phyloP scores from a whole-genome alignment of 2,113 vertebrate genomes.

The Sclerurus mexicanus region DNA sequence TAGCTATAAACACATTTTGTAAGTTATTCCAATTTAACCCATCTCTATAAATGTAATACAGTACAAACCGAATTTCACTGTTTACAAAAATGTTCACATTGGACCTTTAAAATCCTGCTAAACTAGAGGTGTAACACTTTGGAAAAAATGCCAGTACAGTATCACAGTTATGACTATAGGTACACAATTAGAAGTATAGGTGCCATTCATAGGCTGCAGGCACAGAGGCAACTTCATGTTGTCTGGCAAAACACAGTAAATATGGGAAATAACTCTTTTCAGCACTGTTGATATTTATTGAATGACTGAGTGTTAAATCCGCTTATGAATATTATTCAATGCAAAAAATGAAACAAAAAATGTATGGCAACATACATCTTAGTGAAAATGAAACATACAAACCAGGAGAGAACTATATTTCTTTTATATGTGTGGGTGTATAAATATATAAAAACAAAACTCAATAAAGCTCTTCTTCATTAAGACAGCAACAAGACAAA shows the following conservation, averaged over 20 bases:
- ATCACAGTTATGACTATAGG: slow-evolving; percentile 46
- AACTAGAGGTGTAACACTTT: slow-evolving; percentile 35
- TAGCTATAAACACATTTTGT: slow-evolving; percentile 57
- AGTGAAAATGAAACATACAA: slow-evolving; percentile 63
- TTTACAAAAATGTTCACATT: slow-evolving; percentile 63
- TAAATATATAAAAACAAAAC: slow-evolving; percentile 15
- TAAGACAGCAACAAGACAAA: slow-evolving; percentile 51
- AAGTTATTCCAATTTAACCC: slow-evolving; percentile 63
- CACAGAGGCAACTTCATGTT: slow-evolving; percentile 21
- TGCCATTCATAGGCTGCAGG: slow-evolving; percentile 30
- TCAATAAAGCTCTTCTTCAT: slow-evolving; percentile 36
- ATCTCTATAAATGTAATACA: slow-evolving; percentile 57
- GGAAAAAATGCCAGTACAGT: slow-evolving; percentile 55
- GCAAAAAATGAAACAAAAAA: slow-evolving; percentile 44
- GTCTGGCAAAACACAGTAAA: slow-evolving; percentile 34
- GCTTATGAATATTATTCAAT: slow-evolving; percentile 16
- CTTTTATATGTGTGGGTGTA: not conserved
- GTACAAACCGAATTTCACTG: slow-evolving; percentile 53
- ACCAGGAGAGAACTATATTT: slow-evolving; percentile 24
- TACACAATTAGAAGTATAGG: slow-evolving; percentile 47
- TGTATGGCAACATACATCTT: slow-evolving; percentile 56
- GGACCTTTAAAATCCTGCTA: slow-evolving; percentile 43
- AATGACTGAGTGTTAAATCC: slow-evolving; percentile 29
- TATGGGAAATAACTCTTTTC: slow-evolving; percentile 10
- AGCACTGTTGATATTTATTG: slow-evolving; percentile 20